A percentile compares a stretch with the other conserved stretches of the same genome.
These are phyloP conservation scores for Euplexia lucipara DNA, from an alignment of 2,888 invertebrate genomes.

Conservation along the genomic window DNA sequence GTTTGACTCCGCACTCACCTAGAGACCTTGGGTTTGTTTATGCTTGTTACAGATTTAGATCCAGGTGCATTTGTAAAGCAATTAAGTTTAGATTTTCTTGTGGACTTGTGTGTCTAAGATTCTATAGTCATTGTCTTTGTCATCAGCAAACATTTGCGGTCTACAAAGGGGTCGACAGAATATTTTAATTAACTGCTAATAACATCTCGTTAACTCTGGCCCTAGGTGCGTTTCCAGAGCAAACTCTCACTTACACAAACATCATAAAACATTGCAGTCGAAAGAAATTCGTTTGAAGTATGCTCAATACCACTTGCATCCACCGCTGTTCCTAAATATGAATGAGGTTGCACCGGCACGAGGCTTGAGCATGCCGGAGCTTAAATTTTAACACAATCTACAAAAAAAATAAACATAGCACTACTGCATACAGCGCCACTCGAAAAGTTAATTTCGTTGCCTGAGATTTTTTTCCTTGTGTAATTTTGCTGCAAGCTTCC, in stretches of 20 bases:
- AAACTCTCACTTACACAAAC: not conserved
- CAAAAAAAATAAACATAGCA: constrained; percentile 35
- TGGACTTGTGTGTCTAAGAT: no score
- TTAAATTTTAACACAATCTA: constrained; percentile 27
- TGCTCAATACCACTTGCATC: not conserved
- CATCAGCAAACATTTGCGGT: not conserved
- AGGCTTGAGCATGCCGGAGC: not conserved
- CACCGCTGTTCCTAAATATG: constrained; percentile 9
- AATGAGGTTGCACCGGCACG: constrained; percentile 10
- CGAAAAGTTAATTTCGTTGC: constrained; percentile 37
- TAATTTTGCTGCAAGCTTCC: constrained; percentile 15
- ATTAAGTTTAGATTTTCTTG: constrained; percentile 4
- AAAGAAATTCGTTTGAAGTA: constrained; percentile 1
- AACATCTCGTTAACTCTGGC: no score
- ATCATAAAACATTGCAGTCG: no score
- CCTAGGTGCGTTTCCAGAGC: not conserved
- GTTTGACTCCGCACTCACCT: constrained; percentile 3
- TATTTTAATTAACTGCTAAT: no score
- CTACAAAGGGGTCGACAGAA: no score
- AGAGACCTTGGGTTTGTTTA: constrained; percentile 1
- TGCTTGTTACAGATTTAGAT: not conserved
- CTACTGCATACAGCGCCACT: constrained; percentile 22
- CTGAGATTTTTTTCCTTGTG: constrained; percentile 10
- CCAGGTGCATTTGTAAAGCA: not conserved
- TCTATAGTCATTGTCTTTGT: not conserved